Base-by-base conservation (phyloP, 2,797 vertebrate species). In the Acipenser transmontanus region DNA sequence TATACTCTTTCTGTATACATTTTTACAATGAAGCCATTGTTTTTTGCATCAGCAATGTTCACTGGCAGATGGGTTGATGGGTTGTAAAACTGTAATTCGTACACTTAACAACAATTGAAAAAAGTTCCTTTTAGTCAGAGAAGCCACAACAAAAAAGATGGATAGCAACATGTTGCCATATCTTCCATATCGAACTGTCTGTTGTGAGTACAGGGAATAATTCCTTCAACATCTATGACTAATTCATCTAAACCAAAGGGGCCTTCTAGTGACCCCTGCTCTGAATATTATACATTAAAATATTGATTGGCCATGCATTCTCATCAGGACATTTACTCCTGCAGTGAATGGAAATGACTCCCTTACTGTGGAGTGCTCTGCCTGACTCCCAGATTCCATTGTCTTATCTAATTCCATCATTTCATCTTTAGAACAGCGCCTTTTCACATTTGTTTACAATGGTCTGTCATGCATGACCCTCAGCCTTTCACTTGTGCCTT, bases 371-470 rank as follows among this genome's bases (percentile, higher is more conserved):
- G 68, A 12, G 64, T 6, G 50, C 17, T 5, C 17, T 1, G 3
- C n/a, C 20, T 17, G 14, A 57, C 66, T 72, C 69, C 71, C 75
- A 77, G 69, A 76, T 80, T 81, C 73, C 79, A 88, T 88, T 89
- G 81, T 88, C 71, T 83, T 74, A 76, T 73, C 80, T 86, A 76
- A 87, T 87, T 84, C 82, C 73, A 75, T 80, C 78, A 74, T 87
- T 79, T 85, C 78, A 77, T 82, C 80, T 68, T 66, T 79, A 81
- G 79, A 81, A 86, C 77, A 84, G 70, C 69, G 71, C 77, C 72
- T 80, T 80, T 80, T 82, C 80, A 79, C 62, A 67, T 66, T 60
- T 81, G 76, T 79, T 83, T 83, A 72, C 74, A 83, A 81, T 81
- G 77, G 78, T 77, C 80, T 84, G 75, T 84, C 74, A 79, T 77